phyloP scores from a whole-genome alignment of 2,888 invertebrate species.

The Lissocephala sabroskyi region DNA sequence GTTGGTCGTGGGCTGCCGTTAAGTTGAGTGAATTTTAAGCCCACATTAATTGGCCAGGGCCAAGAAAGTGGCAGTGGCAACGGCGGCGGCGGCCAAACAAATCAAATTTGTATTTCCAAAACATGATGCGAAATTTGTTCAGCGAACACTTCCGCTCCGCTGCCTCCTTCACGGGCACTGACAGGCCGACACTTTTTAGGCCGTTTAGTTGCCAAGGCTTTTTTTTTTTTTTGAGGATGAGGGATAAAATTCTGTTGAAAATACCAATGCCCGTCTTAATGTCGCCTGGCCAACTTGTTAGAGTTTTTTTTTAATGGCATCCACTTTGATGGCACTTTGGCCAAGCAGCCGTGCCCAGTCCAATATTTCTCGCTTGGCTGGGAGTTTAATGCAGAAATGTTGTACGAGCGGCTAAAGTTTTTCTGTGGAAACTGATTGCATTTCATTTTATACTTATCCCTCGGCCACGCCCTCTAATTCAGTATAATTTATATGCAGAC shows the following conservation, averaged over 20 bases:
- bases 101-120: conserved; percentile 24
- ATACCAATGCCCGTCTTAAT: conserved; percentile 28
- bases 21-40: conserved; percentile 22
- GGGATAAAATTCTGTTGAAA: conserved; percentile 20
- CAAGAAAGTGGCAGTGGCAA: too few relatives aligned
- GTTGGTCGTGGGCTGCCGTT: conserved; percentile 11
- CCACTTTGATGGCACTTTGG: too few relatives aligned
- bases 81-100: conserved; percentile 7
- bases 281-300: too few relatives aligned
- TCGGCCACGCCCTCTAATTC: not conserved
- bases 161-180: too few relatives aligned
- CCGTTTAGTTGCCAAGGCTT: too few relatives aligned
- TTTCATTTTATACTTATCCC: conserved; percentile 44
- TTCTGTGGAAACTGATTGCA: conserved; percentile 47
- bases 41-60: conserved; percentile 33
- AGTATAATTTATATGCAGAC: conserved; percentile 48
- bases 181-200: too few relatives aligned
- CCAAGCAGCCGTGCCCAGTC: not conserved
- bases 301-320: too few relatives aligned
- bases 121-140: too few relatives aligned
- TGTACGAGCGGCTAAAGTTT: too few relatives aligned
- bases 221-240: conserved; percentile 3
- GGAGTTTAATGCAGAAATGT: conserved; percentile 24
- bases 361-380: too few relatives aligned
- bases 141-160: too few relatives aligned